Evolutionary conservation across 2,113 vertebrate genomes (phyloP), one percentile per base, ranked within the genome.

Genomic region (Tichodroma muraria): DNA sequence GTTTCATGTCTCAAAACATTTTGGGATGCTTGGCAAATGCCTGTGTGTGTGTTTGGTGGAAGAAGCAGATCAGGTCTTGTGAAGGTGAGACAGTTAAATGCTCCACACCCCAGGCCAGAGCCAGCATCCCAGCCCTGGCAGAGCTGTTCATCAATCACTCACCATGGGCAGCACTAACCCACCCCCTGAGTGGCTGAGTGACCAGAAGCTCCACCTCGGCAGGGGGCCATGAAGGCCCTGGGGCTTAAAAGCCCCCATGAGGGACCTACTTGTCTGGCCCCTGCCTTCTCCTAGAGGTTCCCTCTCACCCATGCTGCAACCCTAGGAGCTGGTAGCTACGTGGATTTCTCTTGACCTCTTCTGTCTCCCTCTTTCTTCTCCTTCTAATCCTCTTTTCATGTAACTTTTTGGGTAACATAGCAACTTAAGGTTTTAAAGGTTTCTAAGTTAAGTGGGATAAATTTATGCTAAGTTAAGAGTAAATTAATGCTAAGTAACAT

Each of bases 161-260:
- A 20, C 23, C 1, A 0, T 10, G 30, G 69, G 42, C 1, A 0
- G 23, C 40, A 28, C 69, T n/a, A 38, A 30, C 6, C 23, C n/a
- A 47, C 23, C 50, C 30, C n/a, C 63, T 47, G 35, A 57, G 11
- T 14, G 15, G 17, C 42, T 1, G 1, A 66, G 50, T 11, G 31
- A 25, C 35, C 70, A 75, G 42, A 75, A 66, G 24, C 30, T 64
- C 31, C 61, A 30, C 35, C 24, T 17, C n/a, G 60, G 31, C 4
- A 47, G 10, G 18, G 11, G 20, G 23, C 23, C 42, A n/a, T 2
- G 0, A 54, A 49, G 11, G 24, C 27, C 59, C 18, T 8, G 40
- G 14, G 8, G 33, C 24, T 75, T 66, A 28, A 66, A 66, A 85
- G 20, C 15, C 24, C 23, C 30, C 20, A 20, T 16, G 24, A 85